phyloP scores from a whole-genome alignment of 2,113 vertebrate genomes.

The Aegypius monachus region DNA sequence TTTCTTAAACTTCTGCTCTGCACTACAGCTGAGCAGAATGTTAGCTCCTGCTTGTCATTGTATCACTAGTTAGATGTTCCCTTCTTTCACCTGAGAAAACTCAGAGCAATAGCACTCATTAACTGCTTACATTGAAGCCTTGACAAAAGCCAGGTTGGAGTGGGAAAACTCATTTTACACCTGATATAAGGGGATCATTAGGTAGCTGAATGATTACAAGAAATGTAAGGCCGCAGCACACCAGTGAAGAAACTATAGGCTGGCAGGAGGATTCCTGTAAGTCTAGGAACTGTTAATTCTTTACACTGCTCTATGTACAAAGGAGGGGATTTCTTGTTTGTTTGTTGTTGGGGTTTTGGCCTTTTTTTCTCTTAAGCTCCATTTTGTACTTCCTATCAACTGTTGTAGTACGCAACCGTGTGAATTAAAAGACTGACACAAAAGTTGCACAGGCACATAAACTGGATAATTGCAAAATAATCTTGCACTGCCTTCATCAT shows the following conservation, averaged over 20 bases:
- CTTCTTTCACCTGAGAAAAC: slow-evolving; percentile 43
- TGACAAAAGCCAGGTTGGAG: slow-evolving; percentile 57
- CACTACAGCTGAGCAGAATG: neutral
- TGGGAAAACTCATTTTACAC: slow-evolving; percentile 74
- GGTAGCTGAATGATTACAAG: slow-evolving; percentile 49
- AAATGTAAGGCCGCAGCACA: neutral
- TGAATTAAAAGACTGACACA: neutral
- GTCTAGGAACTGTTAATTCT: neutral
- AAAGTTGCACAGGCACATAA: neutral
- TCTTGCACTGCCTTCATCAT: neutral
- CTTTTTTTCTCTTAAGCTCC: neutral
- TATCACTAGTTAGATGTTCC: neutral
- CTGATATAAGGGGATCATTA: slow-evolving; percentile 66
- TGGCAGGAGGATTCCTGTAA: neutral
- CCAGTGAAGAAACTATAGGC: neutral
- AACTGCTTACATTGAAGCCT: slow-evolving; percentile 56
- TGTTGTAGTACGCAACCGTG: neutral
- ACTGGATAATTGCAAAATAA: neutral
- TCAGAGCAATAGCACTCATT: slow-evolving; percentile 58
- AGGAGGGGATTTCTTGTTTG: neutral
- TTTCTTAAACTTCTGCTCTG: slow-evolving; percentile 39
- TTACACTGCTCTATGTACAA: neutral
- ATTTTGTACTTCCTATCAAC: neutral
- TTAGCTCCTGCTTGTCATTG: slow-evolving; percentile 34
- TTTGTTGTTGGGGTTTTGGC: neutral